These are phyloP conservation scores for Lycopodina hypogea DNA, from an alignment of 37 sponge, comb jelly and placozoan species.

Conservation along the genomic window DNA sequence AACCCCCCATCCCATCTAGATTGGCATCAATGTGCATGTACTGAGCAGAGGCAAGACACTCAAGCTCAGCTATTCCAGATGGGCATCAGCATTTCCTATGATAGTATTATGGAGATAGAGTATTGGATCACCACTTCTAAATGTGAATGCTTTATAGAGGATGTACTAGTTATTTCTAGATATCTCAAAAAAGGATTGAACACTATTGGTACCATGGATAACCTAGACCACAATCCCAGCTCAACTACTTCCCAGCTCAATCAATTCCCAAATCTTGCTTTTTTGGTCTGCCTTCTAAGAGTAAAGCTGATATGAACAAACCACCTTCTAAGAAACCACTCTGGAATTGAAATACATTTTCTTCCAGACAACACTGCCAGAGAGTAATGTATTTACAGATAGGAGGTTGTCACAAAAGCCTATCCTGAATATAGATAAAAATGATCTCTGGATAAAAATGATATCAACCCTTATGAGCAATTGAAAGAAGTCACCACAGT, in stretches of 20 bases:
- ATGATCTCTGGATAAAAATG: too few relatives aligned
- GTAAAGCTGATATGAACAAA: too few relatives aligned
- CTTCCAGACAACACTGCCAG: too few relatives aligned
- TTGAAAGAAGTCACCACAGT: too few relatives aligned
- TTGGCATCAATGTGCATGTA: constrained; percentile 40
- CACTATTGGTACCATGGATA: constrained; percentile 45
- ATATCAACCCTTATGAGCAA: too few relatives aligned
- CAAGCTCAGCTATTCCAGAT: constrained; percentile 34
- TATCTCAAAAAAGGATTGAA: constrained; percentile 23
- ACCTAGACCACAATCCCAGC: constrained; percentile 38
- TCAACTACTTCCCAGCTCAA: constrained; percentile 46
- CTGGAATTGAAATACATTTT: too few relatives aligned
- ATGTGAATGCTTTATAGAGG: constrained; percentile 39
- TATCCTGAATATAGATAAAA: too few relatives aligned
- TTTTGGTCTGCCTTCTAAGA: too few relatives aligned
- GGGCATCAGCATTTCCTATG: constrained; percentile 59
- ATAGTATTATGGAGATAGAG: constrained; percentile 51
- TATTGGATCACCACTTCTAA: constrained; percentile 32
- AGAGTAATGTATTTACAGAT: too few relatives aligned
- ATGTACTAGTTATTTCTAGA: constrained; percentile 33
- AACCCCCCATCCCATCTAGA: constrained; percentile 17
- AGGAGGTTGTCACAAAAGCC: too few relatives aligned
- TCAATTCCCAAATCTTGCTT: too few relatives aligned
- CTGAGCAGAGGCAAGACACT: constrained; percentile 44
- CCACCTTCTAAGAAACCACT: too few relatives aligned